Percentiles rank a stretch among this genome's conserved stretches.
These are phyloP conservation scores for Cryptophagus acutangulus DNA, from an alignment of 2,888 invertebrate species.

Conservation along the genomic window DNA sequence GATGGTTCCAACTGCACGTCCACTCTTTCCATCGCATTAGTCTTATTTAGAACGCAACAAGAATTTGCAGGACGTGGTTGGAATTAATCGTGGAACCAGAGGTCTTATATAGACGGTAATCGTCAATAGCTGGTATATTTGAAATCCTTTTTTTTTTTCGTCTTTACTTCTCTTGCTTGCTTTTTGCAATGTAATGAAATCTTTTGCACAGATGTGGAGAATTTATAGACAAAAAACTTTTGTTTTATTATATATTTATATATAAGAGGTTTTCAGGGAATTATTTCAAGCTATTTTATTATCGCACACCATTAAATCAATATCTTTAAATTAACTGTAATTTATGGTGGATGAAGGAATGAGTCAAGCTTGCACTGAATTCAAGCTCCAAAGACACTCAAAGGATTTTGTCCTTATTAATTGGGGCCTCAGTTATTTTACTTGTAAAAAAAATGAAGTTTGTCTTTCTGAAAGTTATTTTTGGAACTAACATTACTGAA, in stretches of 20 bases:
- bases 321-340: no score
- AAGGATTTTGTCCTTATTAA: no score
- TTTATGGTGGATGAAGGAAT: no score
- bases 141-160: slow-evolving; percentile 20
- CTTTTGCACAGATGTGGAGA: slow-evolving; percentile 23
- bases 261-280: background rate
- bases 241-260: slow-evolving; percentile 9
- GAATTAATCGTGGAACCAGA: background rate
- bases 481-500: no score
- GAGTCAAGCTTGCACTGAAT: no score
- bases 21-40: slow-evolving; percentile 9
- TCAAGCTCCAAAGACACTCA: no score
- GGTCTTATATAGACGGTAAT: slow-evolving; percentile 25
- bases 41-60: background rate
- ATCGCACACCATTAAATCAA: no score
- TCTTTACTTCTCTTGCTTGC: slow-evolving; percentile 3
- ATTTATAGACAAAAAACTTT: slow-evolving; percentile 17
- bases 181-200: slow-evolving; percentile 19
- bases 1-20: slow-evolving; percentile 19
- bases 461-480: no score
- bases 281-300: slow-evolving; percentile 1
- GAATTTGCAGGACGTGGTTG: background rate
- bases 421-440: no score
- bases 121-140: slow-evolving; percentile 24
- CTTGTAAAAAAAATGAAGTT: no score